Evolutionary conservation across 2,888 invertebrate genomes (phyloP).

Genomic region (Drosophila emarginata): DNA sequence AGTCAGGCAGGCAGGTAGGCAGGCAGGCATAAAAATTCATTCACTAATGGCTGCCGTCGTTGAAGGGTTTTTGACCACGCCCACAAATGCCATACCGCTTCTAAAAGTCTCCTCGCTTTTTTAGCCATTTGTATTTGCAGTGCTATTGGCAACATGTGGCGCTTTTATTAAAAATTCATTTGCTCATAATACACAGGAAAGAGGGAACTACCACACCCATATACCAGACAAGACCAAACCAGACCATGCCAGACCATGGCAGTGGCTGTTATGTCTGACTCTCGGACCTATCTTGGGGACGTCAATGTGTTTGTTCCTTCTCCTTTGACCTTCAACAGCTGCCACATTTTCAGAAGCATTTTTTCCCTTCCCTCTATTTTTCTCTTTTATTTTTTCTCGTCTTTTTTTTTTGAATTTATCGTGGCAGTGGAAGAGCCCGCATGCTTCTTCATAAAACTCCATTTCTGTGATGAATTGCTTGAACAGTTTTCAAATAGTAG

Average conservation of each 20-base stretch:
- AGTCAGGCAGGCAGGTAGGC: constrained; percentile 21
- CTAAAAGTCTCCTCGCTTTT: not conserved
- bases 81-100: not conserved
- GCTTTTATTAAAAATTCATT: constrained; percentile 79
- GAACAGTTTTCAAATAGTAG: not conserved
- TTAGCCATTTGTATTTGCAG: constrained; percentile 60
- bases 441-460: constrained; percentile 10
- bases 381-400: not conserved
- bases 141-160: constrained; percentile 76
- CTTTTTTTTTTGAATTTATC: constrained; percentile 13
- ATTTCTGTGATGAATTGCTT: constrained; percentile 28
- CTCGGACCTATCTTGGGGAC: constrained; percentile 39
- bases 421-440: constrained; percentile 39
- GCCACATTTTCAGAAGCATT: constrained; percentile 55
- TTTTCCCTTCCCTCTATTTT: constrained; percentile 30
- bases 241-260: constrained; percentile 1
- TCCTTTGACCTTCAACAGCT: constrained; percentile 67
- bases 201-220: not conserved
- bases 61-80: not conserved
- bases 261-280: constrained; percentile 37
- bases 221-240: constrained; percentile 6
- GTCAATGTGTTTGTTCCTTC: constrained; percentile 19
- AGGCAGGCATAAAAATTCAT: constrained; percentile 65
- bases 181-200: constrained; percentile 55
- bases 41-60: constrained; percentile 65